Evolutionary conservation across 2,888 invertebrate genomes (phyloP).

Genomic region (Graphium colonna): DNA sequence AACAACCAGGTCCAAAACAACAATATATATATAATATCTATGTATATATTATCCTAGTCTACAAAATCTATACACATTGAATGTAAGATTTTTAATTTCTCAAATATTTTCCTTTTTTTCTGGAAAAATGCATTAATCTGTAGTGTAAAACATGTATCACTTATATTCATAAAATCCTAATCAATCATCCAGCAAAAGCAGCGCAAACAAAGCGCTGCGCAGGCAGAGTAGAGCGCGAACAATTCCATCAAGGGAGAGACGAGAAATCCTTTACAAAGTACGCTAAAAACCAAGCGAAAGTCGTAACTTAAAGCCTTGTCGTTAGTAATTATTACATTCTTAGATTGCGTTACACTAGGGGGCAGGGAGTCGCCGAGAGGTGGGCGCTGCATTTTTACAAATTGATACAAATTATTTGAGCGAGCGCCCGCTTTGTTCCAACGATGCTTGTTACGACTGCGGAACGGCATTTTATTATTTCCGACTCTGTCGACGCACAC

Average conservation of each 20-base stretch:
- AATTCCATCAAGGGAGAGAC: background rate
- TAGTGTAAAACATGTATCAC: too few species aligned
- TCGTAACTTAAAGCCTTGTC: slow-evolving; percentile 39
- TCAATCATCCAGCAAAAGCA: too few species aligned
- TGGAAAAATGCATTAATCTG: too few species aligned
- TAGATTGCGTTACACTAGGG: slow-evolving; percentile 44
- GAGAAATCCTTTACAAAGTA: slow-evolving; percentile 11
- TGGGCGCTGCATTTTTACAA: slow-evolving; percentile 77
- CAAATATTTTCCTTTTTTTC: too few species aligned
- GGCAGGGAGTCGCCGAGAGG: slow-evolving; percentile 43
- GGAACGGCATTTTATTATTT: slow-evolving; percentile 78
- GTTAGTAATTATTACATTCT: slow-evolving; percentile 65
- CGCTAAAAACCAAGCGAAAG: slow-evolving; percentile 20
- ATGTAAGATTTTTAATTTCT: too few species aligned
- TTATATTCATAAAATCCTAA: too few species aligned
- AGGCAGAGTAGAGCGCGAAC: too few species aligned
- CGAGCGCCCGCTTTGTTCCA: slow-evolving; percentile 77
- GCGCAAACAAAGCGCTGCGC: too few species aligned
- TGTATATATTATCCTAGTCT: too few species aligned
- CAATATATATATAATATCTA: too few species aligned
- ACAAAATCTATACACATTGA: too few species aligned
- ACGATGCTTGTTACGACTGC: slow-evolving; percentile 77
- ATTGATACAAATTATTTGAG: slow-evolving; percentile 81
- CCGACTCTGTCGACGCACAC: slow-evolving; percentile 39
- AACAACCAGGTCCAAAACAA: too few species aligned